Percentiles rank a stretch among this genome's conserved stretches.
Evolutionary conservation across 92 coral and sea anemone species (phyloP).

Genomic region (Siderastrea radians): DNA sequence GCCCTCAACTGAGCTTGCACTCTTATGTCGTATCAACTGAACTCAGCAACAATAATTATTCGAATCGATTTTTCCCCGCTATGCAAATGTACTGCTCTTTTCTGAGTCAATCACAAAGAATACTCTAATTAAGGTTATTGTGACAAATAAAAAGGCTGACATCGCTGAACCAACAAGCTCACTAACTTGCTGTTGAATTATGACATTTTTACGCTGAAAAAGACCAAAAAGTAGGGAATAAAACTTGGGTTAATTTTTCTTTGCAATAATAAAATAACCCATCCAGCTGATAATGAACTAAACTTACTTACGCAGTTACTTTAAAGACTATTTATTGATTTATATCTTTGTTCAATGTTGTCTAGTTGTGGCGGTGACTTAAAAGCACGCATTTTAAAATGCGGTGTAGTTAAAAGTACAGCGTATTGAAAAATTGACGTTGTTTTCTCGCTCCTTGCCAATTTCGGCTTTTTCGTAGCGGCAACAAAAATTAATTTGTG

Average conservation of each 20-base stretch:
- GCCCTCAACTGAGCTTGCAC: not conserved
- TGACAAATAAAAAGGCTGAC: not conserved
- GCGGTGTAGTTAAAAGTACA: too few relatives aligned
- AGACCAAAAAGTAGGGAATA: not conserved
- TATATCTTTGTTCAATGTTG: too few relatives aligned
- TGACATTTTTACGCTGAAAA: not conserved
- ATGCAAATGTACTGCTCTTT: conserved; percentile 14
- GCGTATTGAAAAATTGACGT: too few relatives aligned
- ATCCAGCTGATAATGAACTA: too few relatives aligned
- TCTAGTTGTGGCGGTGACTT: too few relatives aligned
- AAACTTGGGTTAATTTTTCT: not conserved
- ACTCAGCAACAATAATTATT: not conserved
- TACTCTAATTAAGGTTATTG: conserved; percentile 1
- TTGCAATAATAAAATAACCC: too few relatives aligned
- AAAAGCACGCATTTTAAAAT: too few relatives aligned
- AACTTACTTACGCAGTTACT: too few relatives aligned
- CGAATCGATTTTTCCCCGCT: not conserved
- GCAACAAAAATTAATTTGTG: not conserved
- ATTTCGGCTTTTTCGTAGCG: not conserved
- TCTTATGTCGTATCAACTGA: not conserved
- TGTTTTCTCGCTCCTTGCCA: too few relatives aligned
- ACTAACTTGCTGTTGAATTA: not conserved
- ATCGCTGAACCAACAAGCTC: not conserved
- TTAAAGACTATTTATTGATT: too few relatives aligned
- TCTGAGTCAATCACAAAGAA: not conserved